Evolutionary conservation across 1,140 invertebrate species (phyloP).

Genomic region (Mya arenaria): DNA sequence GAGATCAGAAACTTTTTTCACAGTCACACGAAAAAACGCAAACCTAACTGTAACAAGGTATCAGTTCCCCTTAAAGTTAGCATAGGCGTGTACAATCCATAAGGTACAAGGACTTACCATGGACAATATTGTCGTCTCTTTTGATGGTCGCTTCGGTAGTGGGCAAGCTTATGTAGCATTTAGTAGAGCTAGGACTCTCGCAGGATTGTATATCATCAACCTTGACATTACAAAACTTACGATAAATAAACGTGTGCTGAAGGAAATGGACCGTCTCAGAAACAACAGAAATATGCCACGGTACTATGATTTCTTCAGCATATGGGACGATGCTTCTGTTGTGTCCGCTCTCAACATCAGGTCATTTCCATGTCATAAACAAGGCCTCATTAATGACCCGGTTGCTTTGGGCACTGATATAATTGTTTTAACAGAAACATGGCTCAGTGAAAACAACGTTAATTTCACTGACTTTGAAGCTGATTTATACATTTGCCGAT

Average conservation of each 20-base stretch:
- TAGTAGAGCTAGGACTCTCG: not conserved
- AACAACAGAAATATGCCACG: not conserved
- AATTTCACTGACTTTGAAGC: not conserved
- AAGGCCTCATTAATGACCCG: not conserved
- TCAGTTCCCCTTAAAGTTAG: conserved; percentile 32
- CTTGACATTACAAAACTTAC: not conserved
- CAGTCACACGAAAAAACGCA: not conserved
- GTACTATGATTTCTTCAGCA: not conserved
- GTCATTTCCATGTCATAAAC: not conserved
- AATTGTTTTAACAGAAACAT: not conserved
- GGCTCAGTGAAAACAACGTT: not conserved
- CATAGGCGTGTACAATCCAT: conserved; percentile 29
- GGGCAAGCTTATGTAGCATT: conserved; percentile 45
- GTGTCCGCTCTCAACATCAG: not conserved
- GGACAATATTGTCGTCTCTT: not conserved
- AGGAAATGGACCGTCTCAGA: not conserved
- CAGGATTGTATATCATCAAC: not conserved
- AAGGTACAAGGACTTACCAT: conserved; percentile 34
- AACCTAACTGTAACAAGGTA: not conserved
- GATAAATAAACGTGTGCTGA: not conserved
- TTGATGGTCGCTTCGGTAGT: not conserved
- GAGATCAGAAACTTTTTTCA: not conserved
- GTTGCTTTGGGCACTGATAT: not conserved
- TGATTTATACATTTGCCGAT: not conserved
- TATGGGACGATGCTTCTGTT: not conserved